These are phyloP conservation scores for Drosophila picticornis DNA, from an alignment of 2,888 invertebrate species.

Conservation along the genomic window DNA sequence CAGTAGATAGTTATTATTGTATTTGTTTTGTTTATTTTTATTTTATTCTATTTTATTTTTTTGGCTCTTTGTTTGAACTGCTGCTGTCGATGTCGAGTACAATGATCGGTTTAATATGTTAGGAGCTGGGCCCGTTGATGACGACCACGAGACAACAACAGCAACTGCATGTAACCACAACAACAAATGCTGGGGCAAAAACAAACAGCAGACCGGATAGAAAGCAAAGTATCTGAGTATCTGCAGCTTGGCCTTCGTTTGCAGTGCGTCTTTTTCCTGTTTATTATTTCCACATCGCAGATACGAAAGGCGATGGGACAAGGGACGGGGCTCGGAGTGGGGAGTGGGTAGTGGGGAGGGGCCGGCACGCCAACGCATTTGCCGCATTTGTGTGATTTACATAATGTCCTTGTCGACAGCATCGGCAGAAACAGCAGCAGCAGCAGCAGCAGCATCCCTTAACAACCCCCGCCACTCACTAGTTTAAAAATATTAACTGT, in stretches of 20 bases:
- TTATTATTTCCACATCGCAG: conserved; percentile 66
- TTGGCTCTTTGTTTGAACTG: conserved; percentile 57
- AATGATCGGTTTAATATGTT: conserved; percentile 85
- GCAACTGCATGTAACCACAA: conserved; percentile 26
- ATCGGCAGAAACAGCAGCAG: conserved; percentile 32
- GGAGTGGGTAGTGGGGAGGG: background rate
- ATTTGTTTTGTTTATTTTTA: conserved; percentile 35
- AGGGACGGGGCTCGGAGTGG: background rate
- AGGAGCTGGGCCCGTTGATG: conserved; percentile 44
- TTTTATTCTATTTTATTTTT: conserved; percentile 8
- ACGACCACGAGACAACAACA: conserved; percentile 27
- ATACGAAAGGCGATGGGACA: background rate
- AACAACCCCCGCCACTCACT: conserved; percentile 44
- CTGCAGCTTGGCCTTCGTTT: conserved; percentile 59
- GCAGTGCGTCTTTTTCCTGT: conserved; percentile 62
- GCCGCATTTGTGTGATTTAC: conserved; percentile 72
- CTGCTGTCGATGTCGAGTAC: conserved; percentile 76
- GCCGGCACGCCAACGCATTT: conserved; percentile 46
- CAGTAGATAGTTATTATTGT: conserved; percentile 36
- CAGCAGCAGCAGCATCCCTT: conserved; percentile 22
- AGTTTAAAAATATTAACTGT: conserved; percentile 83
- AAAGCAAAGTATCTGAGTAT: conserved; percentile 40
- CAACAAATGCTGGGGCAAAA: conserved; percentile 41
- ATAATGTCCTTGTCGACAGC: conserved; percentile 82
- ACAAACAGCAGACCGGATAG: conserved; percentile 43